These are phyloP conservation scores for Parascotia fuliginaria DNA, from an alignment of 2,888 invertebrate species.

Conservation along the genomic window DNA sequence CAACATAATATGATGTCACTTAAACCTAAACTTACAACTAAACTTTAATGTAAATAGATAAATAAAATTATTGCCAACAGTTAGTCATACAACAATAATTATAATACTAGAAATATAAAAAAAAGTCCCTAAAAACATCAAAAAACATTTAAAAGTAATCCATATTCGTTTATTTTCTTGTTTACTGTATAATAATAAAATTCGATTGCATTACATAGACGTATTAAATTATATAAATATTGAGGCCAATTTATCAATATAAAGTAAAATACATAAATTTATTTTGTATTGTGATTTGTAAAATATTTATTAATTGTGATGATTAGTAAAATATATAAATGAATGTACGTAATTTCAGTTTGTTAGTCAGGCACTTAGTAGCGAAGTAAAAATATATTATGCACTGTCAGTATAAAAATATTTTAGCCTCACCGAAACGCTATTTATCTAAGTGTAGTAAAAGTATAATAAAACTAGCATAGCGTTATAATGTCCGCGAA, in stretches of 20 bases:
- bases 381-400: not conserved
- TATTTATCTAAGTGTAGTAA: no score
- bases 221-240: no score
- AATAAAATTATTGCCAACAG: constrained; percentile 27
- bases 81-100: constrained; percentile 4
- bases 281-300: not conserved
- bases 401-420: not conserved
- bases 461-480: no score
- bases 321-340: no score
- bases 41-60: constrained; percentile 11
- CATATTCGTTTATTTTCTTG: not conserved
- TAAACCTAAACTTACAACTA: constrained; percentile 7
- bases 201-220: no score
- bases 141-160: not conserved
- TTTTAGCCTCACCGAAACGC: no score
- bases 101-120: constrained; percentile 2
- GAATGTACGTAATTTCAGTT: not conserved
- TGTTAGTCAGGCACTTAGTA: not conserved
- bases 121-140: not conserved
- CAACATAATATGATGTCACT: no score
- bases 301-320: not conserved
- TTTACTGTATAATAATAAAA: no score
- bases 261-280: not conserved
- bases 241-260: no score
- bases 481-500: no score